Base-by-base conservation (phyloP, 92 coral and sea anemone species). In the Zoanthus solanderi region DNA sequence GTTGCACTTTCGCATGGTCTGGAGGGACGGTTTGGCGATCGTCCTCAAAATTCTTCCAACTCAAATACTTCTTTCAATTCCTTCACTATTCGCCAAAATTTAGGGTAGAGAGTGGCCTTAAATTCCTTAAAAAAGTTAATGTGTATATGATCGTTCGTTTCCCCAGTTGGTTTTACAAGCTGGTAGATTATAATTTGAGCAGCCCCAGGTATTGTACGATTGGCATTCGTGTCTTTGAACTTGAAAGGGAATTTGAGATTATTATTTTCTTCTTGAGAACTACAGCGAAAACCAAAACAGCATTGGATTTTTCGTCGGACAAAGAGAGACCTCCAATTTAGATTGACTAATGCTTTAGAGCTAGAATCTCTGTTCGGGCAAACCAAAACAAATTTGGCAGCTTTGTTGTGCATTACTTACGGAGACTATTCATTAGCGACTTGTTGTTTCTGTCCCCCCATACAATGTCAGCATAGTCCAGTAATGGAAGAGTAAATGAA, bases 401-500 rank as follows among this genome's bases (percentile, higher is more conserved):
- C 89, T 87, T 76, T 87, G 76, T 87, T 87, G 61, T 76, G 83
- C 76, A 76, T 23, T 66, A 87, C 89, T 87, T 87, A 16, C 77
- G 89, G 84, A 87, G 89, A 74, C n/a, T 61, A 60, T 87, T 65
- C 85, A 87, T 76, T 65, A 87, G 65, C 60, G 90, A 63, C 42
- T 87, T 73, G 75, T 87, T 87, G 76, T 31, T 42, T 86, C 76
- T 87, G 17, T 44, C 65, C 78, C 90, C 66, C 90, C 90, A 87
- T 18, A 78, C 90, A 42, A 87, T 34, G 60, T 87, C 90, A 45
- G 66, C 90, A 87, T 78, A 87, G 69, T 87, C 90, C 90, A 87
- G 85, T 47, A 87, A 78, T 30, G 90, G 85, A 34, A 87, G 34
- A 52, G 63, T 78, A 12, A 78, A 73, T 45, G 90, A 61, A 17